These are phyloP conservation scores for Nesospiza acunhae DNA, from an alignment of 2,113 vertebrate species.

Conservation along the genomic window DNA sequence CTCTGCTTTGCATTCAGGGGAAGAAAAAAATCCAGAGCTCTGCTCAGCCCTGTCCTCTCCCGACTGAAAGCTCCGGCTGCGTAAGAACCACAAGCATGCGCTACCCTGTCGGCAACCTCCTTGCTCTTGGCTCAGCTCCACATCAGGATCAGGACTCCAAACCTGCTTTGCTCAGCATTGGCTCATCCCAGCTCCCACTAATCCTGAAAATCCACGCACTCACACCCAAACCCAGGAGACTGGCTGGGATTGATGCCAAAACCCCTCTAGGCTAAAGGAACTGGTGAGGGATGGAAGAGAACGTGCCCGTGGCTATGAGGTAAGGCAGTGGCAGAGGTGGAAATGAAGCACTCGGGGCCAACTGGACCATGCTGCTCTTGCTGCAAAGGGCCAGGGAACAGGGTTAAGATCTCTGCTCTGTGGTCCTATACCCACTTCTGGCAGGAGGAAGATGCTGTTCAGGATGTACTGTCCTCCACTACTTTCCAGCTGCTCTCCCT, in stretches of 20 bases:
- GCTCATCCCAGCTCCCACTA: background rate
- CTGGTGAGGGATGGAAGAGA: background rate
- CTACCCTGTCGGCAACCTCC: background rate
- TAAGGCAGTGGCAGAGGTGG: background rate
- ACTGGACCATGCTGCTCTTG: background rate
- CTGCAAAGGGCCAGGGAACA: background rate
- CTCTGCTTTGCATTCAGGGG: background rate
- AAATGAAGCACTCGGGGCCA: background rate
- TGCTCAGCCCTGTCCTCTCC: background rate
- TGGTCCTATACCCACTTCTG: rapidly evolving
- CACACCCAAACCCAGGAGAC: background rate
- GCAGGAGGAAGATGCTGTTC: background rate
- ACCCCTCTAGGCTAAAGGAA: background rate
- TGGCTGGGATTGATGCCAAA: background rate
- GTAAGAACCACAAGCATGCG: rapidly evolving
- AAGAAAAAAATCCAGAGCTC: background rate
- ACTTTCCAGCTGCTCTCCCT: background rate
- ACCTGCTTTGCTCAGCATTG: background rate
- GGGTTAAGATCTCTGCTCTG: background rate
- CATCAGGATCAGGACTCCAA: background rate
- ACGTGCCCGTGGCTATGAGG: rapidly evolving
- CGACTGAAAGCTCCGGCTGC: rapidly evolving
- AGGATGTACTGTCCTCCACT: background rate
- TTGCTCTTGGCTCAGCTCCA: background rate
- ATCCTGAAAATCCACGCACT: background rate